A percentile compares a stretch with the other conserved stretches of the same genome.
These are phyloP conservation scores for Erpobdella octoculata DNA, from an alignment of 2,888 invertebrate species.

Conservation along the genomic window DNA sequence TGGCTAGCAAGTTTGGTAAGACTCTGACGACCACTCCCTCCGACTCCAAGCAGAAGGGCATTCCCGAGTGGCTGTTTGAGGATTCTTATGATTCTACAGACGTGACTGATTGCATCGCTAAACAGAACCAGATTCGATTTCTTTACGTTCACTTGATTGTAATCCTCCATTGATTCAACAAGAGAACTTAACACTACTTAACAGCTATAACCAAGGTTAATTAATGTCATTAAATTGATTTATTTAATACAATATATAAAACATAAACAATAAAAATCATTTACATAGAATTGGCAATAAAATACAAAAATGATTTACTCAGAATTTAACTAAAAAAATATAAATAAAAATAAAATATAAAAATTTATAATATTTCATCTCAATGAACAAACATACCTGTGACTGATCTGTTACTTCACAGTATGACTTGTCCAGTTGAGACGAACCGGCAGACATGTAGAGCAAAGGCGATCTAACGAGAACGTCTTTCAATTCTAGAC, in stretches of 20 bases:
- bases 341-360: background rate
- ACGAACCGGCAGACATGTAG: slow-evolving; percentile 62
- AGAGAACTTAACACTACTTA: slow-evolving; percentile 53
- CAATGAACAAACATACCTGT: slow-evolving; percentile 56
- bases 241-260: background rate
- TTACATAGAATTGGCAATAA: no score
- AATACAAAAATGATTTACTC: no score
- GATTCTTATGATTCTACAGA: slow-evolving; percentile 70
- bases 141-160: slow-evolving; percentile 64
- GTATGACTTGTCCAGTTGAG: slow-evolving; percentile 57
- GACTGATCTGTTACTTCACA: slow-evolving; percentile 60
- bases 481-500: slow-evolving; percentile 55
- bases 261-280: background rate
- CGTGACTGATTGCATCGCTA: slow-evolving; percentile 70
- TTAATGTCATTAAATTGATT: background rate
- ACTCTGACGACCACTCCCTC: slow-evolving; percentile 53
- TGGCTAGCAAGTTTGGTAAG: slow-evolving; percentile 51
- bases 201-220: no score
- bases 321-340: background rate
- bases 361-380: background rate
- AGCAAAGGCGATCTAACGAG: slow-evolving; percentile 58
- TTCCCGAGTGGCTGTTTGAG: slow-evolving; percentile 69
- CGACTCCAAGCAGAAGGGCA: slow-evolving; percentile 52
- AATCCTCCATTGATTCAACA: slow-evolving; percentile 65
- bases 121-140: slow-evolving; percentile 75